Conservation (phyloP, 2,888 invertebrate species). For the Alloscopus bannaensis region DNA sequence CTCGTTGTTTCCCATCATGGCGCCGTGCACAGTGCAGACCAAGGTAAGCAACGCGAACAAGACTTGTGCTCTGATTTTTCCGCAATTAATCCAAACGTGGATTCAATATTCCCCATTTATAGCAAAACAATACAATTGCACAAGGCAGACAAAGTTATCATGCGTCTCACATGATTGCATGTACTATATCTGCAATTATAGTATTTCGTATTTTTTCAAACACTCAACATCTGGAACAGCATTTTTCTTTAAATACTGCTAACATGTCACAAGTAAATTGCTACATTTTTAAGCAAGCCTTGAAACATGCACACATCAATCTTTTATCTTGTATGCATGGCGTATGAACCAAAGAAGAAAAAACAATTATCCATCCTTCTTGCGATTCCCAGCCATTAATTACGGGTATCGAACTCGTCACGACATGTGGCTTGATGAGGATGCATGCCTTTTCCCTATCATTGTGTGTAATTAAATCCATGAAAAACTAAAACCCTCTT, state of each 20-base stretch:
- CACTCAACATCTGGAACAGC: not conserved
- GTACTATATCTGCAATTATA: not conserved
- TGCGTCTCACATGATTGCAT: too few relatives aligned
- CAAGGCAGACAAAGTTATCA: too few relatives aligned
- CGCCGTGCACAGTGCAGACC: conserved; percentile 40
- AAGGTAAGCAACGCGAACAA: conserved; percentile 59
- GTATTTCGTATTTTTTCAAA: not conserved
- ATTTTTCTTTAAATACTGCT: not conserved
- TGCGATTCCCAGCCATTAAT: conserved; percentile 51
- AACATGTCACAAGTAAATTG: conserved; percentile 1
- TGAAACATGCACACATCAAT: conserved; percentile 2
- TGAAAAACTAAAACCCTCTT: too few relatives aligned
- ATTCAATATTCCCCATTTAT: too few relatives aligned
- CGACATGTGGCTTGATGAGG: conserved; percentile 63
- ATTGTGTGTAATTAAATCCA: too few relatives aligned
- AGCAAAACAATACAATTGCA: too few relatives aligned
- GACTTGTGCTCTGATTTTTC: too few relatives aligned
- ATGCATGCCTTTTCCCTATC: too few relatives aligned
- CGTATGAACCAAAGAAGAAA: conserved; percentile 2
- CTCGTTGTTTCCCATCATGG: conserved; percentile 36
- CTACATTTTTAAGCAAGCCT: not conserved
- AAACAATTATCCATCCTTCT: conserved; percentile 58
- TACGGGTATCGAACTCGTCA: conserved; percentile 53
- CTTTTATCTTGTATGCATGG: too few relatives aligned
- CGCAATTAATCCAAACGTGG: too few relatives aligned